Conservation (phyloP, 1,140 invertebrate species). For the Globodera rostochiensis region DNA sequence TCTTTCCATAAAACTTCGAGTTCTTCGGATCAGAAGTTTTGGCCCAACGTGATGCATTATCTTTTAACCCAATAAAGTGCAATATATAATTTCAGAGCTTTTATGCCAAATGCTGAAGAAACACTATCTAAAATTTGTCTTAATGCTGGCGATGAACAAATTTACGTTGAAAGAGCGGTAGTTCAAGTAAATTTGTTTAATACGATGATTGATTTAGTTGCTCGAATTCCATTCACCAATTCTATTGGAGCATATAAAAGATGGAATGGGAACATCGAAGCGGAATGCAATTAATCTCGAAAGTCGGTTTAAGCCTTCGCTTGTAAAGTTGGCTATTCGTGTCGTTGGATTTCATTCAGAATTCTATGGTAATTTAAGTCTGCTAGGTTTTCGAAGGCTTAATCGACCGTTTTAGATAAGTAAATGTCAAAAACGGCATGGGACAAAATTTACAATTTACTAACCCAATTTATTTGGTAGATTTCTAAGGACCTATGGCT, state of each 20-base stretch:
- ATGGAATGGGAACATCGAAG: not conserved
- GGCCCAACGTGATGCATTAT: not conserved
- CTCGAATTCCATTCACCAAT: not conserved
- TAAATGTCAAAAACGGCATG: not conserved
- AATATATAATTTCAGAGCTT: not conserved
- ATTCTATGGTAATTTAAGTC: not conserved
- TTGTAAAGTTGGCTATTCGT: slow-evolving; percentile 14
- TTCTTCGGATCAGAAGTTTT: not conserved
- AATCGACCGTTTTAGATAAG: too few relatives aligned
- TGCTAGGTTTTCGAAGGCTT: not conserved
- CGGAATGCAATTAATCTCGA: slow-evolving; percentile 11
- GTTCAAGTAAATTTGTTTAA: not conserved
- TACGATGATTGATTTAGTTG: not conserved
- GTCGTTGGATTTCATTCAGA: not conserved
- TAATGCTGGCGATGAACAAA: not conserved
- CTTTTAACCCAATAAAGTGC: not conserved
- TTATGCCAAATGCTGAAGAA: not conserved
- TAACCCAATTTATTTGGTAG: too few relatives aligned
- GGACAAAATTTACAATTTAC: too few relatives aligned
- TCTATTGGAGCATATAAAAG: not conserved
- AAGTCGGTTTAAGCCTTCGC: slow-evolving; percentile 7
- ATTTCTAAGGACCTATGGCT: too few relatives aligned
- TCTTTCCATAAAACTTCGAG: not conserved
- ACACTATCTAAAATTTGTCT: not conserved
- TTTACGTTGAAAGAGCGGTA: not conserved